Evolutionary conservation across 92 coral and sea anemone species (phyloP).

Genomic region (Zoanthus sansibaricus): DNA sequence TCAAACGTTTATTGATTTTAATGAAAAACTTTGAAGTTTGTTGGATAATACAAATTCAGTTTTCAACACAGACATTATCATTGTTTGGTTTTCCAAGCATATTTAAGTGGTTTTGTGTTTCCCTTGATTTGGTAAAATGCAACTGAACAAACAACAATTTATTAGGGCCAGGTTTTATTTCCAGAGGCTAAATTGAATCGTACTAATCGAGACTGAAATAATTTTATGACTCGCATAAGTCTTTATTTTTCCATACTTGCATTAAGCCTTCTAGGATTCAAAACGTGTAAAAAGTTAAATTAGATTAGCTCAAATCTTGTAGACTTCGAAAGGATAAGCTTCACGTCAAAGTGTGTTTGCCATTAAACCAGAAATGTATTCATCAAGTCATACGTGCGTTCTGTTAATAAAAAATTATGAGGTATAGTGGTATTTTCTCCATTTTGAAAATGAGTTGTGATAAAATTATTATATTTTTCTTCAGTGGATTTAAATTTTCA

Average conservation of each 20-base stretch:
- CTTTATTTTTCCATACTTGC: not conserved
- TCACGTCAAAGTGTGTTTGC: not conserved
- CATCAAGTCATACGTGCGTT: not conserved
- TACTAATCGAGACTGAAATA: not conserved
- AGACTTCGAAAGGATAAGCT: not conserved
- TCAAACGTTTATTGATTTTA: constrained; percentile 6
- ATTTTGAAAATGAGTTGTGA: not conserved
- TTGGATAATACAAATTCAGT: not conserved
- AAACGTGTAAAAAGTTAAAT: constrained; percentile 34
- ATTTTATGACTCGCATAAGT: not conserved
- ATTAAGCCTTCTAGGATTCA: not conserved
- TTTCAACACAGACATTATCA: not conserved
- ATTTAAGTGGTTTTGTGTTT: constrained; percentile 3
- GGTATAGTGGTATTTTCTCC: not conserved
- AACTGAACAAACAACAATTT: constrained; percentile 15
- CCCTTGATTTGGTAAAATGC: not conserved
- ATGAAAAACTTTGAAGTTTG: not conserved
- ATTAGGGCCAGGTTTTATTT: not conserved
- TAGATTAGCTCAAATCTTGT: constrained; percentile 36
- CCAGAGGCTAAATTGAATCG: not conserved
- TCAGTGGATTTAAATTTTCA: not conserved
- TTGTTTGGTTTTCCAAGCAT: constrained; percentile 8
- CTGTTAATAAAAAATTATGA: not conserved
- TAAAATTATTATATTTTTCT: not conserved
- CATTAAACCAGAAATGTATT: not conserved